Conservation (phyloP, 1,140 invertebrate genomes). For the Physella acuta region DNA sequence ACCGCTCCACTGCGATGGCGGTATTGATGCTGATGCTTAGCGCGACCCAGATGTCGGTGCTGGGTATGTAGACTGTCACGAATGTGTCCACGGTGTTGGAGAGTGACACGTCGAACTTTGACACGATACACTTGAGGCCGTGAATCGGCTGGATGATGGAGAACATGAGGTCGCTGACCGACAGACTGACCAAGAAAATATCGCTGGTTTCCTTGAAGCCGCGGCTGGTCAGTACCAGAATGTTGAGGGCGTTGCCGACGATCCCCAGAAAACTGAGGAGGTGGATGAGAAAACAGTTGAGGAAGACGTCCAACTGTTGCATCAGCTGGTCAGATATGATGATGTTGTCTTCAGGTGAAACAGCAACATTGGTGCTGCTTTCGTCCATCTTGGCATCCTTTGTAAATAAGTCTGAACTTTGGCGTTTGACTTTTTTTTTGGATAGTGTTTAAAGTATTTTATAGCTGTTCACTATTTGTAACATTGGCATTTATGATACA, state of each 20-base stretch:
- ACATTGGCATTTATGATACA: too few species aligned
- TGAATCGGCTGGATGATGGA: not conserved
- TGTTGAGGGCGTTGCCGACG: not conserved
- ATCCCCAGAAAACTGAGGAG: slow-evolving; percentile 2
- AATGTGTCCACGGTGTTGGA: not conserved
- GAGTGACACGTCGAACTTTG: not conserved
- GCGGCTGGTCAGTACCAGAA: not conserved
- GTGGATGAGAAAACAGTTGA: slow-evolving; percentile 5
- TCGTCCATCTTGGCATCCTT: too few species aligned
- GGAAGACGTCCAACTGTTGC: not conserved
- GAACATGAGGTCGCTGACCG: not conserved
- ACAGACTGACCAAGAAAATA: not conserved
- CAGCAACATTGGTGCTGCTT: too few species aligned
- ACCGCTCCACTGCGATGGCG: not conserved
- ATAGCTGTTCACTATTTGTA: too few species aligned
- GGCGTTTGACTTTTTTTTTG: too few species aligned
- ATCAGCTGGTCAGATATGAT: too few species aligned
- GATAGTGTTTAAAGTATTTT: too few species aligned
- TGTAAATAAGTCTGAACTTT: too few species aligned
- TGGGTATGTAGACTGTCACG: not conserved
- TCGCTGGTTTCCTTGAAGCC: not conserved
- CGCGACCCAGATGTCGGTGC: not conserved
- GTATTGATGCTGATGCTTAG: not conserved
- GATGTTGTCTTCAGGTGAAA: too few species aligned
- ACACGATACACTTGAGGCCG: not conserved